phyloP scores from a whole-genome alignment of 2,888 invertebrate genomes.

The Eilema depressum region DNA sequence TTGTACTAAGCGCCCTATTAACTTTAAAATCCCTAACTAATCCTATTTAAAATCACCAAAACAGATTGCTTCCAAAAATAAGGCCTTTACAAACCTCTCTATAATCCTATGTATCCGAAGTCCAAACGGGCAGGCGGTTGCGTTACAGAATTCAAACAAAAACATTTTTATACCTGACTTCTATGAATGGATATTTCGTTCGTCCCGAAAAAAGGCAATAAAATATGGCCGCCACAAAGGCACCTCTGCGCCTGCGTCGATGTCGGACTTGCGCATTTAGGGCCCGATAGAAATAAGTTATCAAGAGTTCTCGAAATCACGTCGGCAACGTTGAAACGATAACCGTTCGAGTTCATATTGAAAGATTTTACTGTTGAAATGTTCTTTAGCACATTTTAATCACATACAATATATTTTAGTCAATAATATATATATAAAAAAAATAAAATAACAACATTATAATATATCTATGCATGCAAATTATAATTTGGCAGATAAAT shows the following conservation, averaged over 20 bases:
- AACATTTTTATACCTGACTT: slow-evolving; percentile 82
- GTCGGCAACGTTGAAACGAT: neutral
- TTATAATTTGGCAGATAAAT: neutral
- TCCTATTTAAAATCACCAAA: slow-evolving; percentile 37
- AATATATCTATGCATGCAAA: too few species aligned
- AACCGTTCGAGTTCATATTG: neutral
- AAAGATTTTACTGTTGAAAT: neutral
- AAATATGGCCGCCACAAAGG: slow-evolving; percentile 84
- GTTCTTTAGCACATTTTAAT: too few species aligned
- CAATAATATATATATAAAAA: too few species aligned
- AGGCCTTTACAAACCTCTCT: slow-evolving; percentile 28
- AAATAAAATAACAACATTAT: neutral
- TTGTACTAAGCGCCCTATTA: neutral
- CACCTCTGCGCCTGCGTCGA: slow-evolving; percentile 79
- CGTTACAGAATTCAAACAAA: slow-evolving; percentile 59
- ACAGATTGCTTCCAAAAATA: slow-evolving; percentile 30
- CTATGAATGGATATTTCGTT: slow-evolving; percentile 82
- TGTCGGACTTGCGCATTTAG: slow-evolving; percentile 77
- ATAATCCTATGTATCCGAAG: slow-evolving; percentile 57
- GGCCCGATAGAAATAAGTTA: slow-evolving; percentile 34
- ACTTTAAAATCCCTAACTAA: slow-evolving; percentile 23
- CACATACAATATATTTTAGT: too few species aligned
- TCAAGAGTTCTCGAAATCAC: slow-evolving; percentile 37
- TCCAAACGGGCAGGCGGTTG: slow-evolving; percentile 56
- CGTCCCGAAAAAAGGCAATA: slow-evolving; percentile 74